phyloP scores from a whole-genome alignment of 2,888 invertebrate species.

The Gymnocheta viridis region DNA sequence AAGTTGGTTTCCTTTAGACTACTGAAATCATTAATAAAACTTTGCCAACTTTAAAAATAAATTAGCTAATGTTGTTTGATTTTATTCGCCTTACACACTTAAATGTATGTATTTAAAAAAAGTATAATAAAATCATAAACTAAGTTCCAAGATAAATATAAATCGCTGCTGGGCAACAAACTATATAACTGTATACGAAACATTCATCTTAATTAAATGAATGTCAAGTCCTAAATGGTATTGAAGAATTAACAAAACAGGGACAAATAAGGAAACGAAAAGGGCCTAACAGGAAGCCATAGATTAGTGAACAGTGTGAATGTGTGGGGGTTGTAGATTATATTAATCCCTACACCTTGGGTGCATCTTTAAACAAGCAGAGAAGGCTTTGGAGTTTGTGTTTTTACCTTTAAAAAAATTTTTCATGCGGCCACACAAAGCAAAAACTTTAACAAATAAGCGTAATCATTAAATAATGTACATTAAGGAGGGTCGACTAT shows the following conservation, averaged over 20 bases:
- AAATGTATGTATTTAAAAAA: background rate
- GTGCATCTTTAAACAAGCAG: no score
- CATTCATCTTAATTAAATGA: conserved; percentile 56
- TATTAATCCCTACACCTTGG: no score
- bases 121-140: background rate
- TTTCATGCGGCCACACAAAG: no score
- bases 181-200: conserved; percentile 8
- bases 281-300: background rate
- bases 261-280: background rate
- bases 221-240: conserved; percentile 5
- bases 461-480: no score
- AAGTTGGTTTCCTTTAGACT: no score
- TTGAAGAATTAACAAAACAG: background rate
- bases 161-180: background rate
- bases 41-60: background rate
- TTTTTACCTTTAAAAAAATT: no score
- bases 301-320: no score
- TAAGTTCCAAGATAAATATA: background rate
- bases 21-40: background rate
- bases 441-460: no score
- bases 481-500: no score
- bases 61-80: background rate
- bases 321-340: no score
- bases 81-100: no score
- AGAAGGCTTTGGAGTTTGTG: no score